Conservation (phyloP, 1,140 invertebrate species). For the Apis laboriosa region DNA sequence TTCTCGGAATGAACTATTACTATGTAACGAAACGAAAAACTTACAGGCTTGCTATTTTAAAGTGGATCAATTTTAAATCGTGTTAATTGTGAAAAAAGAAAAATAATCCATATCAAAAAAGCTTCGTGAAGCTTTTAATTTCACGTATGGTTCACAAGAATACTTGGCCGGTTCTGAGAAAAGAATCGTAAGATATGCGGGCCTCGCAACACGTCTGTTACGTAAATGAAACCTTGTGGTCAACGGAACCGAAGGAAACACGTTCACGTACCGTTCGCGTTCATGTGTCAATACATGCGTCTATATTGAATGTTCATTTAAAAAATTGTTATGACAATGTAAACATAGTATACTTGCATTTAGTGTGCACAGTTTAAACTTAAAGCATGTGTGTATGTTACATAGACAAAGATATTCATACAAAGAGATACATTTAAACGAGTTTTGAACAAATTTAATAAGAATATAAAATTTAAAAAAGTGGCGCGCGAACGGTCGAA, state of each 20-base stretch:
- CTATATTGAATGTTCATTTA: neutral
- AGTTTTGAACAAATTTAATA: too few species aligned
- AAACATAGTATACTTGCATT: neutral
- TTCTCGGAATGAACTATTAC: neutral
- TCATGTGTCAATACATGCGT: neutral
- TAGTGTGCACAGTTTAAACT: neutral
- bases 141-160: neutral
- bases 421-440: neutral
- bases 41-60: neutral
- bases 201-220: conserved; percentile 47
- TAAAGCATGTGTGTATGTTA: neutral
- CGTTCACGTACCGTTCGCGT: neutral
- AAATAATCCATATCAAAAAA: conserved; percentile 6
- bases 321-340: neutral
- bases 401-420: neutral
- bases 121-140: neutral
- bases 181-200: conserved; percentile 27
- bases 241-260: conserved; percentile 36
- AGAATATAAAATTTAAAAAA: neutral
- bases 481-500: neutral
- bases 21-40: neutral
- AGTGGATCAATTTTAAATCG: too few species aligned
- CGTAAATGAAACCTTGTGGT: conserved; percentile 49
- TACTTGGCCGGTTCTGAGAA: conserved; percentile 14
- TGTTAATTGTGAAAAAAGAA: neutral